Evolutionary conservation across 2,797 vertebrate genomes (phyloP).

Genomic region (Ispidina picta): DNA sequence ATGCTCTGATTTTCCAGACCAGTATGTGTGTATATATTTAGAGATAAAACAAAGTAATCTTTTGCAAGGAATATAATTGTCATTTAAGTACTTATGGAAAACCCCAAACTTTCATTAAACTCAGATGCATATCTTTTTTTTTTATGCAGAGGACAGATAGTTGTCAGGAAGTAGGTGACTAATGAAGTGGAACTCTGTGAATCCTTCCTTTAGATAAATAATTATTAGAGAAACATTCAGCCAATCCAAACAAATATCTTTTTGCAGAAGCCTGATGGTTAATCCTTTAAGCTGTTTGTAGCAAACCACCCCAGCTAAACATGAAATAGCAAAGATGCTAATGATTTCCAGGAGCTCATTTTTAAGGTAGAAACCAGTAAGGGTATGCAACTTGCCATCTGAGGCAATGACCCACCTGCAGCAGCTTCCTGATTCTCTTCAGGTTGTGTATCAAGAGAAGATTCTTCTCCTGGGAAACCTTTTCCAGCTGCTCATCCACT

Average conservation of each 20-base stretch:
- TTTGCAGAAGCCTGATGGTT: not conserved
- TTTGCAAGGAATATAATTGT: not conserved
- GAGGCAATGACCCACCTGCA: conserved; percentile 82
- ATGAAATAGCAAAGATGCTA: not conserved
- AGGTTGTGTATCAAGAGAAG: conserved; percentile 94
- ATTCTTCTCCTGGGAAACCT: conserved; percentile 89
- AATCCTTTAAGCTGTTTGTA: not conserved
- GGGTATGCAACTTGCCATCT: not conserved
- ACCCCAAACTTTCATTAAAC: conserved; percentile 20
- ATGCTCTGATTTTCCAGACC: conserved; percentile 41
- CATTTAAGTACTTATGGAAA: conserved; percentile 33
- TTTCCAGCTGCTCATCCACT: conserved; percentile 86
- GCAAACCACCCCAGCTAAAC: not conserved
- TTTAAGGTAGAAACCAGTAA: not conserved
- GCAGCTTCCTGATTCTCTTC: conserved; percentile 91
- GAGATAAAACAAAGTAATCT: not conserved
- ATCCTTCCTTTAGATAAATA: conserved; percentile 22
- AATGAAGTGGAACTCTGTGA: conserved; percentile 53
- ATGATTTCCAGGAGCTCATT: not conserved
- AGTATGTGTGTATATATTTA: not conserved
- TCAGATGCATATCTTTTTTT: not conserved
- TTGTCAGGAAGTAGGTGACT: conserved; percentile 60
- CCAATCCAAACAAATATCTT: not conserved
- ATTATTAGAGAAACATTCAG: conserved; percentile 5
- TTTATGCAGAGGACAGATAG: conserved; percentile 17